Evolutionary conservation across 2,113 vertebrate genomes (phyloP).

Genomic region (Agapornis roseicollis): DNA sequence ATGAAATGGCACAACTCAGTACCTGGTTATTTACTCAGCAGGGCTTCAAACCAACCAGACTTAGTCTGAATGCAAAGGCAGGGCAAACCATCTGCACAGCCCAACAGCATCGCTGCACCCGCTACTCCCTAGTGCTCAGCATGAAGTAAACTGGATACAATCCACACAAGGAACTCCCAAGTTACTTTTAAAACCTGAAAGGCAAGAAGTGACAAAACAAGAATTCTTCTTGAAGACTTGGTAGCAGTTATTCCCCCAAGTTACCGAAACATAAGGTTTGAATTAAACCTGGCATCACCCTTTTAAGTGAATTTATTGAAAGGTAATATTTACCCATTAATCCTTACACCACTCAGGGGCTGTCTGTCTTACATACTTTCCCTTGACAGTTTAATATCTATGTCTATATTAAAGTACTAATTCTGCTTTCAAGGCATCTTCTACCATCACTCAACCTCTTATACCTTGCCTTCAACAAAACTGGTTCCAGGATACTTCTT

Average conservation of each 20-base stretch:
- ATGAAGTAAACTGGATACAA: neutral
- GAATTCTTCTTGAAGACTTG: neutral
- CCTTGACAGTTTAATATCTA: constrained; percentile 22
- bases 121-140: neutral
- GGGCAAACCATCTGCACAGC: neutral
- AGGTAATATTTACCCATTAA: neutral
- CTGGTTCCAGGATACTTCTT: neutral
- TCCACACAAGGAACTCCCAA: neutral
- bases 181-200: neutral
- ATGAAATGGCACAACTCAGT: neutral
- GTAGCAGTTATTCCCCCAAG: neutral
- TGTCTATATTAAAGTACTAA: neutral
- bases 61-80: fast-evolving
- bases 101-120: neutral
- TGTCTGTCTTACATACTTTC: neutral
- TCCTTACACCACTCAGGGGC: neutral
- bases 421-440: neutral
- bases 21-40: neutral
- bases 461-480: neutral
- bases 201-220: neutral
- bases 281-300: neutral
- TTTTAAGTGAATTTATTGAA: neutral
- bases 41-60: neutral
- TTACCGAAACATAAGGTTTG: neutral
- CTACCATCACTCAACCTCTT: neutral